Evolutionary conservation across 2,113 vertebrate species (phyloP), one percentile per base, ranked within the genome.

Genomic region (Stigmatopora nigra): DNA sequence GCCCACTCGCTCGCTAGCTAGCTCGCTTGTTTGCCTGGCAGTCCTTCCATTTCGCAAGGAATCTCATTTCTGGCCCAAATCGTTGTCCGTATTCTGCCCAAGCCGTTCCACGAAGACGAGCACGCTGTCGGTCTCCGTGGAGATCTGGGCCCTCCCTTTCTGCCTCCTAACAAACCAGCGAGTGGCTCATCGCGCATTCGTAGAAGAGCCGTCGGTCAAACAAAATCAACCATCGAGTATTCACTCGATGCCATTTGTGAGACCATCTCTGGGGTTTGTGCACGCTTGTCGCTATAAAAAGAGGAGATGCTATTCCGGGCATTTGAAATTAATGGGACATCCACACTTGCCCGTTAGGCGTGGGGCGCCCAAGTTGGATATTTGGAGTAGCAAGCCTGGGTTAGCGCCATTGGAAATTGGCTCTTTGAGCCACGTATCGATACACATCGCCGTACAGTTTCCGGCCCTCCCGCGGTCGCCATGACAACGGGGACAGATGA

Each of bases 401-500:
- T 31, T 9, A 35, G 58, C 15, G 38, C 5, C 5, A 41, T 41
- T 41, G 38, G 38, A 41, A 41, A 41, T 7, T 41, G 5, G 38
- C 9, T 7, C 5, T 3, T 41, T 41, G 7, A 10, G 9, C 9
- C 38, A 41, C 6, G 38, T 41, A 41, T 41, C 9, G 38, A 41
- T 41, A 7, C 38, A 41, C 7, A 41, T 41, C 38, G 38, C 6
- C 9, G 38, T 41, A 41, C 9, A 41, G 38, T 41, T 41, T 41
- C 6, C 38, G 9, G 7, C 38, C 9, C 38, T 41, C 6, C 38
- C 38, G 9, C 9, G 51, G 84, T 87, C 87, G 61, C 85, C 83
- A 82, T 83, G 80, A 80, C 76, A 87, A 86, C 86, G 79, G 76
- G 67, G 78, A 85, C 81, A 87, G 85, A 89, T 85, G 80, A 89